Percentiles rank a stretch among this genome's conserved stretches.
Conservation (phyloP, 2,797 vertebrate species). For the Protosalanx chinensis region DNA sequence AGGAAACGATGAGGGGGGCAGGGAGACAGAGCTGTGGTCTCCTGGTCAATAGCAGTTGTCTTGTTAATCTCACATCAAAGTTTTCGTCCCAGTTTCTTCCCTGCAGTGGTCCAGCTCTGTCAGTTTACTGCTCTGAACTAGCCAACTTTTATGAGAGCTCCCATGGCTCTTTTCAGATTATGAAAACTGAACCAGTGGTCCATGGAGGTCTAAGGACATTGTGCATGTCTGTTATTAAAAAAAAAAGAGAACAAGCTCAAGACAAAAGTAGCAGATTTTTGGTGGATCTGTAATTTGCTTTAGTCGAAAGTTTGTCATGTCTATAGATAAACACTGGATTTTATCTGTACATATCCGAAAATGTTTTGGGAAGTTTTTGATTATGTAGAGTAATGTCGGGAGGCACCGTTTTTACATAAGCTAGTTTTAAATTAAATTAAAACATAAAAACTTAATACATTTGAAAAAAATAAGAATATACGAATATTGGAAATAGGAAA, state of each 20-base stretch:
- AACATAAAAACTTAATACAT: too few relatives aligned
- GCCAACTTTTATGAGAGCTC: constrained; percentile 24
- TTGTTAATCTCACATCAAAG: constrained; percentile 68
- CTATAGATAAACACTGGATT: too few relatives aligned
- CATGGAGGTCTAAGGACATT: constrained; percentile 14
- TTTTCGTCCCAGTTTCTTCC: constrained; percentile 34
- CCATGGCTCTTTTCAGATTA: constrained; percentile 26
- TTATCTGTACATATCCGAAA: too few relatives aligned
- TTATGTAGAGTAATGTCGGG: too few relatives aligned
- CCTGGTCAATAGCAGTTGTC: constrained; percentile 54
- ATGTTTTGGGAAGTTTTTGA: too few relatives aligned
- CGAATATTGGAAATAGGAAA: too few relatives aligned
- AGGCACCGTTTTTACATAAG: too few relatives aligned
- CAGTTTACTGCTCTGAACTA: constrained; percentile 1
- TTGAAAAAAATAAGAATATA: too few relatives aligned
- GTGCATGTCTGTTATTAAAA: constrained; percentile 4
- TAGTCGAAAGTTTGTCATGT: too few relatives aligned
- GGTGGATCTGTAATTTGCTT: constrained; percentile 24
- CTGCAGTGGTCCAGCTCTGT: constrained; percentile 25
- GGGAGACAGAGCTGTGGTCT: constrained; percentile 56
- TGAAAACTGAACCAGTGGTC: constrained; percentile 18
- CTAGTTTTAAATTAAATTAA: too few relatives aligned
- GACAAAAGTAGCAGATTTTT: constrained; percentile 21
- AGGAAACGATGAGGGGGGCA: constrained; percentile 31
- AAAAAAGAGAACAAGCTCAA: constrained; percentile 20